Evolutionary conservation across 2,888 invertebrate genomes (phyloP).

Genomic region (Myathropa florea): DNA sequence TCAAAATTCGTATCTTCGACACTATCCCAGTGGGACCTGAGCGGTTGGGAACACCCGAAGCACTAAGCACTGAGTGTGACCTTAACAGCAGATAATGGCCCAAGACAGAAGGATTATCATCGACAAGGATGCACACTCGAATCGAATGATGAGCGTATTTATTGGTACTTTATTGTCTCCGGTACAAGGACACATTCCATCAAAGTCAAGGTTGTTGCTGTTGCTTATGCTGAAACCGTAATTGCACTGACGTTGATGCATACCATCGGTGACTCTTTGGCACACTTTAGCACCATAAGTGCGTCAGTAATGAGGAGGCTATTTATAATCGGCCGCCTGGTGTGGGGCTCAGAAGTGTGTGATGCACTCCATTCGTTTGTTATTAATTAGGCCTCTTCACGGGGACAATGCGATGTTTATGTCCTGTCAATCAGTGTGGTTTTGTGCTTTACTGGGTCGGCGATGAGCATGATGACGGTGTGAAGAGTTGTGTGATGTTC

Average conservation of each 20-base stretch:
- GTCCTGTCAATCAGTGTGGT: conserved; percentile 70
- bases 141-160: conserved; percentile 42
- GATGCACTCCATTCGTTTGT: conserved; percentile 61
- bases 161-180: conserved; percentile 60
- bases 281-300: conserved; percentile 61
- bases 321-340: conserved; percentile 49
- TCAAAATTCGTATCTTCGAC: conserved; percentile 63
- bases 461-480: conserved; percentile 9
- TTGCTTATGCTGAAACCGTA: conserved; percentile 10
- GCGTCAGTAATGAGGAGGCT: conserved; percentile 61
- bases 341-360: conserved; percentile 2
- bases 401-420: conserved; percentile 66
- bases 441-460: conserved; percentile 56
- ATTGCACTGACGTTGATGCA: conserved; percentile 64
- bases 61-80: conserved; percentile 48
- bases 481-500: conserved; percentile 38
- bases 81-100: conserved; percentile 19
- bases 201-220: conserved; percentile 65
- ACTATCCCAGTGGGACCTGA: conserved; percentile 68
- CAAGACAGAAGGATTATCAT: conserved; percentile 47
- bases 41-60: conserved; percentile 40
- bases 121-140: conserved; percentile 37
- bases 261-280: conserved; percentile 55
- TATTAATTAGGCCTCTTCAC: conserved; percentile 71
- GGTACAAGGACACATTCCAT: conserved; percentile 66